Percentiles rank a stretch among this genome's conserved stretches.
These are phyloP conservation scores for Macquaria australasica DNA, from an alignment of 2,113 vertebrate species.

Conservation along the genomic window DNA sequence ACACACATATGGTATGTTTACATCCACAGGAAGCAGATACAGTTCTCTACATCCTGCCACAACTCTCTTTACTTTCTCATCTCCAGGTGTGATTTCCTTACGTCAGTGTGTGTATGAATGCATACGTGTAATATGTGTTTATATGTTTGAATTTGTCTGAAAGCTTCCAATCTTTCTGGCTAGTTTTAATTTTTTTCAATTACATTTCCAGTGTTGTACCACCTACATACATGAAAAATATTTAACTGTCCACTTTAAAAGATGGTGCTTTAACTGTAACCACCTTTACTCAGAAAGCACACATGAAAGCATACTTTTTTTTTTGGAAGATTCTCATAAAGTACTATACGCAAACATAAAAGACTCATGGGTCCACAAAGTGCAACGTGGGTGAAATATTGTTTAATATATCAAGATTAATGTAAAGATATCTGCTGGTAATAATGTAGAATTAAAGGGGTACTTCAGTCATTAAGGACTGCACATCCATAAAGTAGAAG, in stretches of 20 bases:
- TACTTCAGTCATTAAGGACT: background rate
- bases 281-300: background rate
- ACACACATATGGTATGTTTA: conserved; percentile 49
- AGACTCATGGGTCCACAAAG: background rate
- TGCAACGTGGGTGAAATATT: background rate
- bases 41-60: conserved; percentile 69
- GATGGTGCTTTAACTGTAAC: background rate
- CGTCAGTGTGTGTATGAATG: background rate
- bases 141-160: background rate
- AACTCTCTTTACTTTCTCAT: conserved; percentile 33
- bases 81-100: conserved; percentile 52
- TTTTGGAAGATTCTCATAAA: background rate
- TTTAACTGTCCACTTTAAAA: background rate
- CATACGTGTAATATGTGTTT: background rate
- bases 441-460: background rate
- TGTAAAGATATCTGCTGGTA: background rate
- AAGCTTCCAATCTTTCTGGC: background rate
- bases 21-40: conserved; percentile 69
- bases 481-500: background rate
- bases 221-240: background rate
- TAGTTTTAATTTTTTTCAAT: too few relatives aligned
- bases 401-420: background rate
- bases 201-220: background rate
- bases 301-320: background rate
- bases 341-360: background rate